phyloP scores from a whole-genome alignment of 2,113 vertebrate genomes.

The Boleophthalmus pectinirostris region DNA sequence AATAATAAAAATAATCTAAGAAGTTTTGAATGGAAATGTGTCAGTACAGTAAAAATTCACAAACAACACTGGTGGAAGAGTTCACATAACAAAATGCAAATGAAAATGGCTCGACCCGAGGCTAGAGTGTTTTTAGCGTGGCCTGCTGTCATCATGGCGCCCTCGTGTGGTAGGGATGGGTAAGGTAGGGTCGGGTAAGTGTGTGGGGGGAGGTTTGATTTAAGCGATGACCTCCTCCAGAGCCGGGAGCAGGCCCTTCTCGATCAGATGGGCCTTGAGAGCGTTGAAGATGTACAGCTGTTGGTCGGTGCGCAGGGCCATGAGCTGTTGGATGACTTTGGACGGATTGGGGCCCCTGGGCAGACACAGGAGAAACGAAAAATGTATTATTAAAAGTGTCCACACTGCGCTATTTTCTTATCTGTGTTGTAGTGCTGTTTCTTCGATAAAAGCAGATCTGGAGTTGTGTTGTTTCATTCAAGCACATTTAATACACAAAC shows the following conservation, averaged over 20 bases:
- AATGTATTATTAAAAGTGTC: too few species aligned
- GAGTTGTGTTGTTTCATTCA: too few species aligned
- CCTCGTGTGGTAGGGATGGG: constrained; percentile 1
- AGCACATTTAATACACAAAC: too few species aligned
- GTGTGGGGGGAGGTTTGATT: background rate
- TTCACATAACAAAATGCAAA: constrained; percentile 38
- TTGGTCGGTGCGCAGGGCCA: constrained; percentile 91
- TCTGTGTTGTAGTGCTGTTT: too few species aligned
- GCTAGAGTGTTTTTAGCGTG: constrained; percentile 26
- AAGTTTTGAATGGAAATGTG: constrained; percentile 37
- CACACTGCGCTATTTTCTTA: too few species aligned
- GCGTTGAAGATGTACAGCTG: constrained; percentile 97
- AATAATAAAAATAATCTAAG: constrained; percentile 9
- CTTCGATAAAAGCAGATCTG: too few species aligned
- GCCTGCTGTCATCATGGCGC: constrained; percentile 8
- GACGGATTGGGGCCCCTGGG: constrained; percentile 92
- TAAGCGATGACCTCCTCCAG: constrained; percentile 75
- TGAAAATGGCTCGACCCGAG: constrained; percentile 71
- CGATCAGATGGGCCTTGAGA: constrained; percentile 86
- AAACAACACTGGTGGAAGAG: constrained; percentile 48
- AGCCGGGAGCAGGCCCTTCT: constrained; percentile 83
- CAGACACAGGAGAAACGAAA: background rate
- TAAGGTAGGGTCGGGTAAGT: background rate
- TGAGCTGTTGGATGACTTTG: constrained; percentile 95
- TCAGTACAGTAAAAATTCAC: constrained; percentile 50